A percentile compares a stretch with the other conserved stretches of the same genome.
Conservation (phyloP, 2,113 vertebrate species). For the Panthera uncia region DNA sequence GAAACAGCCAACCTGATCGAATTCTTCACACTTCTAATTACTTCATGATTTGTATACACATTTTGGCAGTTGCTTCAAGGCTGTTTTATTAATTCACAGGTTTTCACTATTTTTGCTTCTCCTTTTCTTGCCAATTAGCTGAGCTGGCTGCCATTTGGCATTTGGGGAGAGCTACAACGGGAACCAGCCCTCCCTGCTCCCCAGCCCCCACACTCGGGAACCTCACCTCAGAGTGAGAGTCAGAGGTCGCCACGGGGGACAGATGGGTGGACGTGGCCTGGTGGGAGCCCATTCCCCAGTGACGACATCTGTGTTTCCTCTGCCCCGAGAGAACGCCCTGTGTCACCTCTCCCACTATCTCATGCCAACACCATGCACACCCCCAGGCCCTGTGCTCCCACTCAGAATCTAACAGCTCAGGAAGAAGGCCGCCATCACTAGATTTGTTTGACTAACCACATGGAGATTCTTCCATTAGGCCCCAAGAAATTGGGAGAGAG, state of each 20-base stretch:
- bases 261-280: neutral
- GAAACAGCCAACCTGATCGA: constrained; percentile 18
- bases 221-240: neutral
- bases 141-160: constrained; percentile 37
- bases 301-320: neutral
- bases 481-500: neutral
- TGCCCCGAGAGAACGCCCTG: neutral
- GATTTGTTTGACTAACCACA: neutral
- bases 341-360: neutral
- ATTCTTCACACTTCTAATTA: constrained; percentile 75
- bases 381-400: neutral
- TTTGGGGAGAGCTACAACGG: neutral
- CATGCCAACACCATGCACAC: neutral
- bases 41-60: constrained; percentile 70
- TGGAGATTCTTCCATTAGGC: neutral
- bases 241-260: neutral
- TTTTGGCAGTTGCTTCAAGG: constrained; percentile 63
- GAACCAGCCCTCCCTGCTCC: neutral
- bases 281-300: neutral
- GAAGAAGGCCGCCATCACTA: neutral
- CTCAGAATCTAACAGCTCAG: neutral
- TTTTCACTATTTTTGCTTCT: constrained; percentile 71
- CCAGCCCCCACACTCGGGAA: neutral
- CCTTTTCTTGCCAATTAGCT: constrained; percentile 69
- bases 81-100: constrained; percentile 75